These are phyloP conservation scores for Phaetusa simplex DNA, from an alignment of 2,113 vertebrate species.

Conservation along the genomic window DNA sequence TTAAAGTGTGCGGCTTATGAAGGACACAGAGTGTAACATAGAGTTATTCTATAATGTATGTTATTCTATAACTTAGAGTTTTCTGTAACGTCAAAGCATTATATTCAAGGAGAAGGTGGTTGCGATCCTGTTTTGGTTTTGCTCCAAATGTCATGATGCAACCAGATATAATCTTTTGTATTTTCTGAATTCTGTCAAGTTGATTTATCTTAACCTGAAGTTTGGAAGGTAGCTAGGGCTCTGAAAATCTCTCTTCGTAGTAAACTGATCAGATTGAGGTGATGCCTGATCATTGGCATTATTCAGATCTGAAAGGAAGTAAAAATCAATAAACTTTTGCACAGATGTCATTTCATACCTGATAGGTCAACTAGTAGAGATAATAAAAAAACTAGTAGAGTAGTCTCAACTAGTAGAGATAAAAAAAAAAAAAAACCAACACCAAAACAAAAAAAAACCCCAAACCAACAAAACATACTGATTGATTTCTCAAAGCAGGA, in stretches of 20 bases:
- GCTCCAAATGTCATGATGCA: not conserved
- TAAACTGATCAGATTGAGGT: not conserved
- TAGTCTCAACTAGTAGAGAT: not conserved
- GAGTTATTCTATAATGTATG: not conserved
- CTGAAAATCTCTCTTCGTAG: not conserved
- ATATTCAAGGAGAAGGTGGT: not conserved
- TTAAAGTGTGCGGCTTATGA: not conserved
- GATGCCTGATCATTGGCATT: not conserved
- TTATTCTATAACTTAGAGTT: not conserved
- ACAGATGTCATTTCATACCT: not conserved
- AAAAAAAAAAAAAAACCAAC: not conserved
- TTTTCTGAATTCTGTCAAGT: not conserved
- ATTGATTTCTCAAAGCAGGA: not conserved
- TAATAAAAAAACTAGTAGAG: not conserved
- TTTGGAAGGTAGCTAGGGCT: not conserved
- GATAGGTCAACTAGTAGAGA: not conserved
- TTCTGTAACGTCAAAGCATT: not conserved
- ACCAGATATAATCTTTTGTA: not conserved
- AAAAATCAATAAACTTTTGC: not conserved
- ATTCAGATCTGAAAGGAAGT: not conserved
- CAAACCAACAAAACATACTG: not conserved
- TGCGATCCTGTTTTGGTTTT: not conserved
- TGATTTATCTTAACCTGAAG: not conserved
- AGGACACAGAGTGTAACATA: not conserved
- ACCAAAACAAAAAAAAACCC: accelerated